phyloP scores from a whole-genome alignment of 1,140 invertebrate genomes.

The Brachionus manjavacas region DNA sequence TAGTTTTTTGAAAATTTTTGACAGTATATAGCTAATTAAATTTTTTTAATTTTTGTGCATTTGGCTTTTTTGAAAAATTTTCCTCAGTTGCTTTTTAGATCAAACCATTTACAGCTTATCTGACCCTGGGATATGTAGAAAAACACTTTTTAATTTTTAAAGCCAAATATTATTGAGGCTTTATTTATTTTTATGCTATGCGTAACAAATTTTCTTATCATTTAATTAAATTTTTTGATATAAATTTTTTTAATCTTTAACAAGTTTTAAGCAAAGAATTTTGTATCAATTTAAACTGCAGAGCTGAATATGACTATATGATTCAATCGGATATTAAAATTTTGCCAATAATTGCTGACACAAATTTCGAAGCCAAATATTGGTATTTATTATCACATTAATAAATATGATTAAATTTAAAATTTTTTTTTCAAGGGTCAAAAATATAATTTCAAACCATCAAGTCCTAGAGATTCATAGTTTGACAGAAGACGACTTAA shows the following conservation, averaged over 20 bases:
- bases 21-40: too few relatives aligned
- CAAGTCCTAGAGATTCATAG: background rate
- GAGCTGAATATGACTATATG: background rate
- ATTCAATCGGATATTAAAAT: background rate
- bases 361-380: background rate
- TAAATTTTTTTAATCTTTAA: background rate
- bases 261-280: background rate
- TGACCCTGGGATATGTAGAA: too few relatives aligned
- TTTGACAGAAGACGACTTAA: background rate
- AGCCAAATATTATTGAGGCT: too few relatives aligned
- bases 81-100: too few relatives aligned
- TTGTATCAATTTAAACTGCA: background rate
- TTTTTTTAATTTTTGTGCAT: too few relatives aligned
- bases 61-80: too few relatives aligned
- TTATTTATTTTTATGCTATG: too few relatives aligned
- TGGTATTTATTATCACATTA: background rate
- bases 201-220: too few relatives aligned
- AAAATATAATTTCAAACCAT: background rate
- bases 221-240: background rate
- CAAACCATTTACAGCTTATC: too few relatives aligned
- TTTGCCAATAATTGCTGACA: background rate
- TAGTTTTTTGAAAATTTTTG: too few relatives aligned
- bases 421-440: background rate
- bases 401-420: background rate
- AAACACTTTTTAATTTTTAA: too few relatives aligned